Conservation (phyloP, 2,888 invertebrate species). For the Andrena praecox region DNA sequence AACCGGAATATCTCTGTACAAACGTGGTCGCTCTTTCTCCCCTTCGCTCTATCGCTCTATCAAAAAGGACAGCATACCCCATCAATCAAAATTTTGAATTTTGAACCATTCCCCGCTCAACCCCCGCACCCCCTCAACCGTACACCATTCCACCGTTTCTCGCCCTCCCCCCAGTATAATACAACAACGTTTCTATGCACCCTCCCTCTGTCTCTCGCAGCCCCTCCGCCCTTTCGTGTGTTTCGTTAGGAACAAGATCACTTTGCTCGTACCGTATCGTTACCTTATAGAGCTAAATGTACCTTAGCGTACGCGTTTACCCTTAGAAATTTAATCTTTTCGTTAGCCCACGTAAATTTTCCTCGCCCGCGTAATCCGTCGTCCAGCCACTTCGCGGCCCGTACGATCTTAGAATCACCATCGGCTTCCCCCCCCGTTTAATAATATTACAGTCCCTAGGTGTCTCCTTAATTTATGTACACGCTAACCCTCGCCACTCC, state of each 20-base stretch:
- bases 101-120: constrained; percentile 75
- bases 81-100: constrained; percentile 84
- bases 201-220: neutral
- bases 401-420: constrained; percentile 70
- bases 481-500: constrained; percentile 68
- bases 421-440: constrained; percentile 33
- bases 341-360: constrained; percentile 40
- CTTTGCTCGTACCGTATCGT: constrained; percentile 77
- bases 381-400: constrained; percentile 83
- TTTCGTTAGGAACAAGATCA: constrained; percentile 79
- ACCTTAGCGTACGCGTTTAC: constrained; percentile 76
- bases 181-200: constrained; percentile 15
- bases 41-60: constrained; percentile 71
- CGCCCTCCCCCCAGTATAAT: neutral
- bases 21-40: constrained; percentile 76
- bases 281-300: constrained; percentile 75
- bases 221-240: constrained; percentile 7
- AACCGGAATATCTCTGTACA: constrained; percentile 85
- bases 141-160: constrained; percentile 35
- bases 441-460: constrained; percentile 71
- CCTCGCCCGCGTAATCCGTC: constrained; percentile 74
- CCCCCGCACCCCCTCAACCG: constrained; percentile 30
- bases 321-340: constrained; percentile 73
- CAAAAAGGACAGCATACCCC: constrained; percentile 81
- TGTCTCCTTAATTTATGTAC: constrained; percentile 75